Evolutionary conservation across 1,140 invertebrate species (phyloP), one percentile per base, ranked within the genome.

Genomic region (Drosophila paulistorum): DNA sequence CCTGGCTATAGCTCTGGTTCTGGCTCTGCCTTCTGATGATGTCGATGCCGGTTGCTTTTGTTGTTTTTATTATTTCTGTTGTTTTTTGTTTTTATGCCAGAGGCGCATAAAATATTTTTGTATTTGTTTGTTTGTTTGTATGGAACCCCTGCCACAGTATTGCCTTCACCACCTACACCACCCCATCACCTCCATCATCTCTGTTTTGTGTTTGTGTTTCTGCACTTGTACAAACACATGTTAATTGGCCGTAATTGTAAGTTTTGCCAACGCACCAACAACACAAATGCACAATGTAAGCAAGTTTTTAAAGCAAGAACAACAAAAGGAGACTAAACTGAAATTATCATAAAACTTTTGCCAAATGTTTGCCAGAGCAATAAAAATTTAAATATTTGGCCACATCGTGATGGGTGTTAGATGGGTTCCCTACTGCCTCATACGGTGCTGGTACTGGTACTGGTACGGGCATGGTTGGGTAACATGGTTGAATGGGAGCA

Each of bases 141-240:
- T 60, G 39, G 42, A 45, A 39, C 30, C 39, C 59, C 59, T 48
- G 45, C 59, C 41, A 14, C 58, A 11, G 20, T 26, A 59, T 48
- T 42, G 42, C 51, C 30, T 30, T 30, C 30, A 37, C 59, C 57
- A 14, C 63, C 33, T 14, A 26, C 42, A 11, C 35, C 30, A 7
- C 7, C 11, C 10, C 0, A 17, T 20, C 45, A 5, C 39, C 9
- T 33, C 30, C 17, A 33, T 17, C 23, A 33, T 67, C 14, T 67
- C 11, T 45, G 35, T 69, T 65, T 62, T 71, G 65, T 77, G 84
- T 87, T 87, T 87, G 84, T 89, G 76, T 84, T 89, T 79, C 71
- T 84, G 85, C 84, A 89, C 74, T 84, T 89, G 81, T 89, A 81
- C 84, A 89, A 89, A 89, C 85, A 89, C 84, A 89, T 89, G 84